A percentile compares a stretch with the other conserved stretches of the same genome.
Conservation (phyloP, 2,113 vertebrate genomes). For the Peucedramus taeniatus region DNA sequence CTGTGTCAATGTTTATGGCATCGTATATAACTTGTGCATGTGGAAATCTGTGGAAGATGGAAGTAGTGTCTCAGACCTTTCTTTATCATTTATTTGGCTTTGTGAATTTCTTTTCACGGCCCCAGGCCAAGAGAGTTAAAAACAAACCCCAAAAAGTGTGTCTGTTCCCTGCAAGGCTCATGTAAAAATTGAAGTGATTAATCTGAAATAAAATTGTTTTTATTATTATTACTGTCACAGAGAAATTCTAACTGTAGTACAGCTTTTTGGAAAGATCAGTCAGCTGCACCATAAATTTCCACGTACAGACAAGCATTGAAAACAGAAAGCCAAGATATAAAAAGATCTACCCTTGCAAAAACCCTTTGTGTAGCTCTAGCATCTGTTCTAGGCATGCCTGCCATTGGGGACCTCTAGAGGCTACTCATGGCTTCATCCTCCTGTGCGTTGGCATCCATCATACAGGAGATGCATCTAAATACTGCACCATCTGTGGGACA, state of each 20-base stretch:
- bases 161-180: neutral
- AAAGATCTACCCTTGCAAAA: neutral
- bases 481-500: constrained; percentile 50
- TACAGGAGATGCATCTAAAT: neutral
- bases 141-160: neutral
- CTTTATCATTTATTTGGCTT: neutral
- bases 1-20: neutral
- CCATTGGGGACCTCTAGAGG: constrained; percentile 44
- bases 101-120: neutral
- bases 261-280: neutral
- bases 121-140: neutral
- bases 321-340: neutral
- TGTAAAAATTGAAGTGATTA: neutral
- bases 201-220: neutral
- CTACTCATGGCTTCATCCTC: neutral
- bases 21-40: neutral
- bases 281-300: neutral
- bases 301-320: neutral
- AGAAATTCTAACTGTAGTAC: neutral
- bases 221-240: neutral
- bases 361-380: neutral
- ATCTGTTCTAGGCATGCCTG: neutral
- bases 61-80: neutral
- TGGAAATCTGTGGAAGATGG: neutral
- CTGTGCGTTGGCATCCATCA: constrained; percentile 14